A percentile compares a stretch with the other conserved stretches of the same genome.
Evolutionary conservation across 2,113 vertebrate genomes (phyloP).

Genomic region (Nettapus auritus): DNA sequence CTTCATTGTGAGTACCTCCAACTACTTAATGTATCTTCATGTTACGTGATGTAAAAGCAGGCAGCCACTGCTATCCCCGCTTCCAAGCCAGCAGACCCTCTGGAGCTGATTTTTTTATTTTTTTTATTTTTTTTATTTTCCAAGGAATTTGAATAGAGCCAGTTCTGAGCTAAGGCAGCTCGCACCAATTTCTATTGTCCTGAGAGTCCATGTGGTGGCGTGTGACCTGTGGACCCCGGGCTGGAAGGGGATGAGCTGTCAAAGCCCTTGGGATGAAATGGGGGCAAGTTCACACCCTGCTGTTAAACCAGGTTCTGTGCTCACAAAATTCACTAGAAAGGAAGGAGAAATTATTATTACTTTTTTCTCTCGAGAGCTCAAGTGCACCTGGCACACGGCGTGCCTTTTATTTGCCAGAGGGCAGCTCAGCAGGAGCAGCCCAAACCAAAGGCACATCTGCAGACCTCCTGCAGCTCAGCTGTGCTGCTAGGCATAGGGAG

Average conservation of each 20-base stretch:
- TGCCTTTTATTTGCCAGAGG: not conserved
- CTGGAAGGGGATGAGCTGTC: not conserved
- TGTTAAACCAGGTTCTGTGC: not conserved
- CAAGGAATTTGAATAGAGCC: not conserved
- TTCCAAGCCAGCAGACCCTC: not conserved
- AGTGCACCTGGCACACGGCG: accelerated
- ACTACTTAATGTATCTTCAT: not conserved
- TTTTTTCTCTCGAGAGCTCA: not conserved
- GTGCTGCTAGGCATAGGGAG: accelerated
- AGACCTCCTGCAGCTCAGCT: not conserved
- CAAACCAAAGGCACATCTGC: not conserved
- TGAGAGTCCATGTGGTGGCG: not conserved
- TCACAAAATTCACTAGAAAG: not conserved
- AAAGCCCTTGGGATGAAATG: accelerated
- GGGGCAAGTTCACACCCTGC: not conserved
- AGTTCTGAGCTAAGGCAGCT: not conserved
- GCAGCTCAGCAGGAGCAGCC: not conserved
- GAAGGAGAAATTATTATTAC: not conserved
- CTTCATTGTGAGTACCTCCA: not conserved
- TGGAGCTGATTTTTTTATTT: not conserved
- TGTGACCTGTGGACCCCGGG: not conserved
- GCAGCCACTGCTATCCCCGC: not conserved
- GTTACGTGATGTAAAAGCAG: not conserved
- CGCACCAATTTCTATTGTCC: not conserved
- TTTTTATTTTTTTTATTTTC: not conserved